A percentile compares a stretch with the other conserved stretches of the same genome.
Conservation (phyloP, 2,888 invertebrate species). For the Smittia sp. region DNA sequence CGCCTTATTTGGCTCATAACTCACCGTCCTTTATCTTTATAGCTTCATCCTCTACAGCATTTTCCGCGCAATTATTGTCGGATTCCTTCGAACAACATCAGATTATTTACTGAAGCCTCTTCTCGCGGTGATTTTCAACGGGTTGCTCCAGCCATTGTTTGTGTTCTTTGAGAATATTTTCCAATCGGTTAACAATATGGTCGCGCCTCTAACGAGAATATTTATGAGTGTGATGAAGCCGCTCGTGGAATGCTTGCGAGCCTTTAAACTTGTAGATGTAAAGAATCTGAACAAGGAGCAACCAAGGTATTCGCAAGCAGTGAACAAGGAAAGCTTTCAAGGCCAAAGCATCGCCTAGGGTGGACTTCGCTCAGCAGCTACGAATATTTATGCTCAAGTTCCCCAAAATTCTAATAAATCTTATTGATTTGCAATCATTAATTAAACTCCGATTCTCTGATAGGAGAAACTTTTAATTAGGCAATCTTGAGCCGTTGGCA, state of each 20-base stretch:
- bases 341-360: not conserved
- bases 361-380: no score
- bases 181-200: slow-evolving; percentile 61
- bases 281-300: not conserved
- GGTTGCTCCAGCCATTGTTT: slow-evolving; percentile 64
- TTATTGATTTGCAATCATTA: not conserved
- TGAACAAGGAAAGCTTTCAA: not conserved
- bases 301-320: not conserved
- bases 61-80: slow-evolving; percentile 60
- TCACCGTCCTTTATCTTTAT: slow-evolving; percentile 43
- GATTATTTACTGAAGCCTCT: slow-evolving; percentile 69
- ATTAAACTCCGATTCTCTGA: not conserved
- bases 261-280: not conserved
- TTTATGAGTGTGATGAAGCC: not conserved
- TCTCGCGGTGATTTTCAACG: slow-evolving; percentile 62
- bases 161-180: slow-evolving; percentile 63
- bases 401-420: not conserved
- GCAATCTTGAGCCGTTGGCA: not conserved
- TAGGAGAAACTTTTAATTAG: not conserved
- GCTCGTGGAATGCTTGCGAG: not conserved
- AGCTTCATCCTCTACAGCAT: slow-evolving; percentile 60
- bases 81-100: slow-evolving; percentile 61
- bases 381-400: not conserved
- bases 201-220: slow-evolving; percentile 58
- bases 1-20: not conserved